Evolutionary conservation across 2,797 vertebrate species (phyloP).

Genomic region (Miopithecus talapoin): DNA sequence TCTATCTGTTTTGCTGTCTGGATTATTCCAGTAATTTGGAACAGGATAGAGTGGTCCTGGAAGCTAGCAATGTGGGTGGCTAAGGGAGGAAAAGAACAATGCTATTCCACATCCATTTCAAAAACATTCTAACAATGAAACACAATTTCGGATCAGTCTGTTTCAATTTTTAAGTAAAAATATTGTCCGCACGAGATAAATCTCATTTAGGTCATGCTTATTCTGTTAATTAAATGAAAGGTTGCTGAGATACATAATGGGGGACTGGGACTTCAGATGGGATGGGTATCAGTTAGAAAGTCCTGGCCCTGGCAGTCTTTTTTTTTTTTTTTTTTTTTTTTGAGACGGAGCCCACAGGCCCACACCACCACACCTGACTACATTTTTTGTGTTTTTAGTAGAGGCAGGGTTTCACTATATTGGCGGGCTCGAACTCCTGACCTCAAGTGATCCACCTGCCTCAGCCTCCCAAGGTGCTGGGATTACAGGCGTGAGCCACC

Average conservation of each 20-base stretch:
- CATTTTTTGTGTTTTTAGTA: neutral
- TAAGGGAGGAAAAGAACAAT: neutral
- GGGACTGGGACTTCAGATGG: neutral
- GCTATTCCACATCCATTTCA: neutral
- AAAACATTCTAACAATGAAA: neutral
- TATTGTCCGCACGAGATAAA: neutral
- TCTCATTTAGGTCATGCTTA: neutral
- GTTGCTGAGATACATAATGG: neutral
- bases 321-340: too few species aligned
- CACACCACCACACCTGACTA: neutral
- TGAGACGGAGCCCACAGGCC: neutral
- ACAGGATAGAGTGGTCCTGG: too few species aligned
- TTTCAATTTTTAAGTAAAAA: constrained; percentile 20
- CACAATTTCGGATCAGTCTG: neutral
- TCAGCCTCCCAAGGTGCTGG: too few species aligned
- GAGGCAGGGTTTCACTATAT: too few species aligned
- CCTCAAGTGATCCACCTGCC: too few species aligned
- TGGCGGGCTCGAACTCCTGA: too few species aligned
- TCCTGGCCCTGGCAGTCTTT: neutral
- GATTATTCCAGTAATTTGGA: neutral
- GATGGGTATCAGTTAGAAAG: neutral
- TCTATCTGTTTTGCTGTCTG: neutral
- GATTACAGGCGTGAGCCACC: neutral
- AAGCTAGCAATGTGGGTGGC: neutral
- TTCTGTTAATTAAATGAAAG: neutral